Evolutionary conservation across 1,140 invertebrate genomes (phyloP), one percentile per base, ranked within the genome.

Genomic region (Drosophila asahinai): DNA sequence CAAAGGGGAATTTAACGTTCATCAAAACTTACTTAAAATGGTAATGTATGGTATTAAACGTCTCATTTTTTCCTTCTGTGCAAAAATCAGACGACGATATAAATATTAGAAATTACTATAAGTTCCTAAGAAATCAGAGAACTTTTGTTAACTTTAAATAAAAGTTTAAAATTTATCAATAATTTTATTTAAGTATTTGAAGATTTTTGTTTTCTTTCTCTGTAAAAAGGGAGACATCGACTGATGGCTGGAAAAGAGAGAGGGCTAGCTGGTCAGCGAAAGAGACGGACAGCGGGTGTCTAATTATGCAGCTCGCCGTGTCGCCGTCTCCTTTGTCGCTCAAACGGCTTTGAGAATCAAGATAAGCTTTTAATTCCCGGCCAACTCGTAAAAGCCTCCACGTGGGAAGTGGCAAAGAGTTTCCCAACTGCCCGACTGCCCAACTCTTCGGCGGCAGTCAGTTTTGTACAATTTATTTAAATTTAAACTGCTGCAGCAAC

Each of bases 401-500:
- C 86, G 86, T 90, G 86, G 86, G 86, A 90, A 90, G 86, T 78
- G 38, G 40, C 62, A 4, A 66, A 58, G 55, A 36, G 27, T 72
- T 40, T 17, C 58, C 42, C 52, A 49, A 40, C 58, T 17, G 43
- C 77, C 22, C n/a, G 25, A 33, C 51, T 17, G 40, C 40, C 33
- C n/a, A 36, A 36, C 55, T 68, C 55, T 42, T 49, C 51, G 48
- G 14, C 42, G 57, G 51, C 62, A 70, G 70, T 66, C 80, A 67
- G 79, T 90, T 90, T 90, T 90, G 86, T 90, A 82, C 86, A 86
- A 82, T 90, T 90, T 90, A 90, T 90, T 90, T 75, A 90, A 90
- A 90, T 90, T 90, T 90, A 81, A 89, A 89, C 84, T 90, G 84
- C 78, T 73, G 55, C 68, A 61, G 76, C 64, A 62, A 75, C 77